Evolutionary conservation across 2,888 invertebrate genomes (phyloP), one percentile per base, ranked within the genome.

Genomic region (Drosophila eohydei): DNA sequence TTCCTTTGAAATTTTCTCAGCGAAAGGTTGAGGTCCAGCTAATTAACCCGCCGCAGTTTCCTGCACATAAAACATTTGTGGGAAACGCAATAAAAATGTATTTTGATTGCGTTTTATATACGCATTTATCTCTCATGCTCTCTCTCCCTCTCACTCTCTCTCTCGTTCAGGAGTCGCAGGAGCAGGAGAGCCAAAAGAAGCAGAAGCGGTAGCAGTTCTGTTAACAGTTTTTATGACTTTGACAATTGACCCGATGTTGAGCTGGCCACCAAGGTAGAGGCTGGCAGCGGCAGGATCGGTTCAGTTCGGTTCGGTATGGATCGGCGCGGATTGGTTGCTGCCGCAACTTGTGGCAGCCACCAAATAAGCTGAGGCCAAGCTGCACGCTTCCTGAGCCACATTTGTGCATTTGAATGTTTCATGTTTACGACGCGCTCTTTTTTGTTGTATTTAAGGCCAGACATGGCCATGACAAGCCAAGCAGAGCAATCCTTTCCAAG

Each of bases 401-500:
- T 82, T 81, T 82, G 80, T 73, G 80, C 85, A 85, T 86, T 86
- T 88, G 88, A 86, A 88, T 86, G 82, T 74, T 74, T 74, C 75
- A 63, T 80, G 84, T 81, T 79, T 82, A 61, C 78, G 71, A 74
- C 73, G 71, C 62, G 78, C 80, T 74, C 77, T 61, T 72, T 78
- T 82, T n/a, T 40, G 38, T 77, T 80, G 69, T 55, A 12, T 67
- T 38, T 51, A 44, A 14, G 58, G 38, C 72, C 86, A 82, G 85
- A 88, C 83, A 81, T 89, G 87, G 89, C 89, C 81, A 87, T 78
- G 86, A 81, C 86, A 87, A 85, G 80, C 68, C 55, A 68, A 69
- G 71, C 84, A 75, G 78, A 85, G 89, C 77, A 88, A 88, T 88
- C 87, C 87, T 89, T 88, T 88, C 87, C 87, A 73, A 88, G 87